A percentile compares a stretch with the other conserved stretches of the same genome.
These are phyloP conservation scores for Globicephala melas DNA, from an alignment of 2,113 vertebrate species.

Conservation along the genomic window DNA sequence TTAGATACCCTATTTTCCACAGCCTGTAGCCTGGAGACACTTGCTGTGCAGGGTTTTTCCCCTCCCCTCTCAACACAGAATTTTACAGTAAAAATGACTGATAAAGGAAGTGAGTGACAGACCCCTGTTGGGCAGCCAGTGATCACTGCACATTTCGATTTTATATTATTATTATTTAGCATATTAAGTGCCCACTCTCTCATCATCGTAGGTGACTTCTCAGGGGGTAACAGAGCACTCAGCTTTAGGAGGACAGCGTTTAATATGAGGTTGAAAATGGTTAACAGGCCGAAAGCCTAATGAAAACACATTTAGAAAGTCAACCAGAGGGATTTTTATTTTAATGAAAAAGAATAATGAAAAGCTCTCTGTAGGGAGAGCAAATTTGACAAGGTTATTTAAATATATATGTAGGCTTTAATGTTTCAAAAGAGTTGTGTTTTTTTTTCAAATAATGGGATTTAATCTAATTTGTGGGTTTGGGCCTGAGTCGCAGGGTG, in stretches of 20 bases:
- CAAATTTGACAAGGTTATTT: constrained; percentile 71
- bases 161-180: constrained; percentile 70
- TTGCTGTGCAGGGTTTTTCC: background rate
- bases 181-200: constrained; percentile 49
- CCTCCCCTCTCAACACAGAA: constrained; percentile 25
- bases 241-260: constrained; percentile 37
- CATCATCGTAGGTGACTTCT: constrained; percentile 46
- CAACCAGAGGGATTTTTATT: constrained; percentile 69
- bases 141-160: constrained; percentile 45
- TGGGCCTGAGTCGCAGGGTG: background rate
- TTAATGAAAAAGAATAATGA: constrained; percentile 73
- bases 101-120: constrained; percentile 60
- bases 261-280: constrained; percentile 66
- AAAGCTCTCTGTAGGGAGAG: constrained; percentile 58
- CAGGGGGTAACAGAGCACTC: constrained; percentile 24
- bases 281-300: constrained; percentile 53
- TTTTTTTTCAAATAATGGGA: constrained; percentile 1
- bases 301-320: constrained; percentile 67
- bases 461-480: constrained; percentile 59
- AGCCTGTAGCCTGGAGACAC: constrained; percentile 54
- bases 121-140: background rate
- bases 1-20: constrained; percentile 73
- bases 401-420: constrained; percentile 60
- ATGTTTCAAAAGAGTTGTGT: background rate
- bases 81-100: constrained; percentile 58